Conservation (phyloP, 2,113 vertebrate genomes). For the Suricata suricatta region DNA sequence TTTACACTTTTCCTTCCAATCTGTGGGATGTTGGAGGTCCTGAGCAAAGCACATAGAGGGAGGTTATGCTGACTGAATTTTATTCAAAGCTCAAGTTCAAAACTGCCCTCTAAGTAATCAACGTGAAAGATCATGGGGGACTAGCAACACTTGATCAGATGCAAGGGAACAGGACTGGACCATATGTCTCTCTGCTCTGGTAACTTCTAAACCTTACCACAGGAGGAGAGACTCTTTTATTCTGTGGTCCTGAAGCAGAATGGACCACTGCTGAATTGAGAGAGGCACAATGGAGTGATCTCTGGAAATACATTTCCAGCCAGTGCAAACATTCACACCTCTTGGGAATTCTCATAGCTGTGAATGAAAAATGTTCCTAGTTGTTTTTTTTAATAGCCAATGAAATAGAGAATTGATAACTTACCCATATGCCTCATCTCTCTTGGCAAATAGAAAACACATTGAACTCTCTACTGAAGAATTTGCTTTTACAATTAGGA, state of each 20-base stretch:
- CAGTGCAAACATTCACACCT: background rate
- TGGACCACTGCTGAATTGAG: background rate
- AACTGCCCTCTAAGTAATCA: background rate
- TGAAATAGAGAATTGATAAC: background rate
- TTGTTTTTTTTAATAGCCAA: background rate
- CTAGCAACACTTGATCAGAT: background rate
- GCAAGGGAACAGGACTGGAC: background rate
- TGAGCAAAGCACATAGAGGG: constrained; percentile 12
- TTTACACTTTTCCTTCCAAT: constrained; percentile 64
- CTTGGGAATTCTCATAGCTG: background rate
- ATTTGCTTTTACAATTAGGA: background rate
- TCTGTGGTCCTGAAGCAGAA: background rate
- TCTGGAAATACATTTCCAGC: background rate
- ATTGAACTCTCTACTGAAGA: background rate
- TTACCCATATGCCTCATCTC: background rate
- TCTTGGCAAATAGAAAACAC: background rate
- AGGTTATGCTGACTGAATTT: background rate
- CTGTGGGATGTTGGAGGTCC: constrained; percentile 9
- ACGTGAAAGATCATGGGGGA: background rate
- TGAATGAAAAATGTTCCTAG: background rate
- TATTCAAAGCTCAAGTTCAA: constrained; percentile 29
- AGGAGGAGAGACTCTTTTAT: background rate
- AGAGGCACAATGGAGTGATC: background rate
- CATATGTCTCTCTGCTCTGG: background rate
- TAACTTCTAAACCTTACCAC: background rate